Percentiles rank a stretch among this genome's conserved stretches.
phyloP scores from a whole-genome alignment of 53 echinoderm and acorn worm species.

The Holothuria scabra region DNA sequence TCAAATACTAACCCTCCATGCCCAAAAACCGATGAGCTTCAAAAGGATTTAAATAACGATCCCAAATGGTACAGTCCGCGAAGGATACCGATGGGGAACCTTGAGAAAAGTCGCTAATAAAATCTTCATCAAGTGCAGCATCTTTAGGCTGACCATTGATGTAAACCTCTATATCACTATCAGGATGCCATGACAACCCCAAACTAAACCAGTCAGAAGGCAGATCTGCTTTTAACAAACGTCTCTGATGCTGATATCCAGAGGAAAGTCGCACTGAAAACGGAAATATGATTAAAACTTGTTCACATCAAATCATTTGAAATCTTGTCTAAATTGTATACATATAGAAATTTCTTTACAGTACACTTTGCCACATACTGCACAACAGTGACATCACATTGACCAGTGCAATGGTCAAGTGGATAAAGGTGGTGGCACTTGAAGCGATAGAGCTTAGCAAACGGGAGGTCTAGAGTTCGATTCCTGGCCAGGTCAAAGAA shows the following conservation, averaged over 20 bases:
- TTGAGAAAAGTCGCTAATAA: not conserved
- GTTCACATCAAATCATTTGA: too few species aligned
- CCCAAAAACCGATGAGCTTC: slow-evolving; percentile 80
- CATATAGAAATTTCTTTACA: too few species aligned
- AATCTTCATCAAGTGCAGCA: not conserved
- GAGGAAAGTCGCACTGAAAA: slow-evolving; percentile 6
- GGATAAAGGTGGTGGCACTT: too few species aligned
- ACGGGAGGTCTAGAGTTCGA: too few species aligned
- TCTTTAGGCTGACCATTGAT: slow-evolving; percentile 63
- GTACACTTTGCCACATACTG: too few species aligned
- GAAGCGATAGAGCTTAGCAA: too few species aligned
- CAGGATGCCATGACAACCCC: slow-evolving; percentile 67
- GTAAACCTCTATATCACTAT: slow-evolving; percentile 48
- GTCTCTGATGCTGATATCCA: slow-evolving; percentile 1
- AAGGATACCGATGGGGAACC: slow-evolving; percentile 58
- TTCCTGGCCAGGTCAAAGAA: too few species aligned
- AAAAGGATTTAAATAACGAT: slow-evolving; percentile 70
- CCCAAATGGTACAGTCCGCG: slow-evolving; percentile 82
- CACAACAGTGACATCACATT: too few species aligned
- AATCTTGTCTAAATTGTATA: too few species aligned
- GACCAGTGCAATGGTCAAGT: too few species aligned
- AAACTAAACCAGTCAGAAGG: slow-evolving; percentile 68
- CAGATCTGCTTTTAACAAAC: slow-evolving; percentile 1
- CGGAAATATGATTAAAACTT: not conserved
- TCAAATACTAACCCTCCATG: slow-evolving; percentile 66